Evolutionary conservation across 2,113 vertebrate species (phyloP).

Genomic region (Budorcas taxicolor): DNA sequence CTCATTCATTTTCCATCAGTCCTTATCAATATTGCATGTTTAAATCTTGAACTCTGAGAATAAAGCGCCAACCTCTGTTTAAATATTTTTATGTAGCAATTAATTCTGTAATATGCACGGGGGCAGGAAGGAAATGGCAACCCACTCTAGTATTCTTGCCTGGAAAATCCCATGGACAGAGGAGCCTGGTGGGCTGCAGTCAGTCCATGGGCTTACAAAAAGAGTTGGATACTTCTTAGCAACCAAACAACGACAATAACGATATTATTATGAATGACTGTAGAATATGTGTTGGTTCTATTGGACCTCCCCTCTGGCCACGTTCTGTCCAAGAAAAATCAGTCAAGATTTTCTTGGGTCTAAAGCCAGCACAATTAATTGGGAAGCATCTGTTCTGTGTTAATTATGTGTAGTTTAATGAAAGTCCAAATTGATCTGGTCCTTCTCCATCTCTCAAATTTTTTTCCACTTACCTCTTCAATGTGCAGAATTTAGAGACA

Average conservation of each 20-base stretch:
- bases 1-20: neutral
- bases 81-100: neutral
- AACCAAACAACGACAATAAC: neutral
- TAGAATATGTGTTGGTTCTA: neutral
- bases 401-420: slow-evolving; percentile 69
- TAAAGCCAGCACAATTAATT: slow-evolving; percentile 55
- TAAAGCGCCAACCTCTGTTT: neutral
- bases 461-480: slow-evolving; percentile 51
- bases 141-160: neutral
- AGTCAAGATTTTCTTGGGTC: slow-evolving; percentile 39
- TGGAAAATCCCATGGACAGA: neutral
- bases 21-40: neutral
- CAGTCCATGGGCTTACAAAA: neutral
- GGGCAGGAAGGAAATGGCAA: neutral
- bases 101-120: neutral
- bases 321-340: slow-evolving; percentile 35
- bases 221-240: neutral
- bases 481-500: slow-evolving; percentile 47
- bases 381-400: slow-evolving; percentile 62
- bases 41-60: neutral
- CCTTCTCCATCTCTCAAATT: slow-evolving; percentile 35
- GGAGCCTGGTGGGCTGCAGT: neutral
- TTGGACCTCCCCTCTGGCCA: neutral
- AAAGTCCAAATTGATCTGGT: slow-evolving; percentile 63
- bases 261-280: neutral